These are phyloP conservation scores for Ctenoplectra terminalis DNA, from an alignment of 1,140 invertebrate genomes.

Conservation along the genomic window DNA sequence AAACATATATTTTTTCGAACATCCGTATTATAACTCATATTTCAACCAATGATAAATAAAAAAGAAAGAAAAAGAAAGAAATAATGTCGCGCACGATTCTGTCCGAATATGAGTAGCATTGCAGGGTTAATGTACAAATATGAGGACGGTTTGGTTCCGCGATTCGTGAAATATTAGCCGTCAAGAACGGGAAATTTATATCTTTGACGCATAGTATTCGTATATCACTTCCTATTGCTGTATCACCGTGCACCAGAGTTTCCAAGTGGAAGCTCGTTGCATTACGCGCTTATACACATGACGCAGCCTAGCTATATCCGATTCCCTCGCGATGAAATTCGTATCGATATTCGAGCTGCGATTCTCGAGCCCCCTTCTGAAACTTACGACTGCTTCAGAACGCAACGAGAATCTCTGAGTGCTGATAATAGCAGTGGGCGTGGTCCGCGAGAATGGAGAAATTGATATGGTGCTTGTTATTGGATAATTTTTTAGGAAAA, in stretches of 20 bases:
- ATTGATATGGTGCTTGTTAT: neutral
- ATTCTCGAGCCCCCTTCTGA: neutral
- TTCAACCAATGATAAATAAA: too few species aligned
- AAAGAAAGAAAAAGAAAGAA: too few species aligned
- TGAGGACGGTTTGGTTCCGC: slow-evolving; percentile 7
- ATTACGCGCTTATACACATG: neutral
- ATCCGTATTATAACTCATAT: too few species aligned
- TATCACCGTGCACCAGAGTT: neutral
- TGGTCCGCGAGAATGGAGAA: neutral
- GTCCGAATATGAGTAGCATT: too few species aligned
- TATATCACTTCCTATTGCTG: slow-evolving; percentile 27
- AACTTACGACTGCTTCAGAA: slow-evolving; percentile 9
- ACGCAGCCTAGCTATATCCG: neutral
- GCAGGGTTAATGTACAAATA: slow-evolving; percentile 28
- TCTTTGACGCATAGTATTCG: slow-evolving; percentile 28
- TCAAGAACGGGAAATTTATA: slow-evolving; percentile 26
- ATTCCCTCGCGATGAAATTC: slow-evolving; percentile 4
- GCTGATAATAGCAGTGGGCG: neutral
- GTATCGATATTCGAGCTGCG: slow-evolving; percentile 21
- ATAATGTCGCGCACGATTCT: too few species aligned
- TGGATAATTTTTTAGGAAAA: neutral
- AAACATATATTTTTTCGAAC: too few species aligned
- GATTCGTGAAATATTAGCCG: slow-evolving; percentile 39
- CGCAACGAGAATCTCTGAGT: slow-evolving; percentile 3
- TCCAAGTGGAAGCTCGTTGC: neutral